Conservation (phyloP, 2,888 invertebrate species). For the Eupsilia transversa region DNA sequence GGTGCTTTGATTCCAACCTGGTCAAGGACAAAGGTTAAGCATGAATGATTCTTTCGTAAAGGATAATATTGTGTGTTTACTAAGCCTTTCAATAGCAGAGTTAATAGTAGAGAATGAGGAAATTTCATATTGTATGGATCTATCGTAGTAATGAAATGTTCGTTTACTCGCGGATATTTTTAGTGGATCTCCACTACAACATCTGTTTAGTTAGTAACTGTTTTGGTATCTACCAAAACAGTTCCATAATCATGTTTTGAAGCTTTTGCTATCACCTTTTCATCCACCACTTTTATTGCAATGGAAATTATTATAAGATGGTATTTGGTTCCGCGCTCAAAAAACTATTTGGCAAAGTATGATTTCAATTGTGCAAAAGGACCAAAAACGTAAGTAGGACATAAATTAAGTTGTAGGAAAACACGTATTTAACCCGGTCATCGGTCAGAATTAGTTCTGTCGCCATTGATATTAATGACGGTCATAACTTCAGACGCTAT, state of each 20-base stretch:
- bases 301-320: background rate
- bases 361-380: background rate
- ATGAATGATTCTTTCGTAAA: conserved; percentile 16
- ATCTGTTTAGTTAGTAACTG: background rate
- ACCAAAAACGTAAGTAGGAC: background rate
- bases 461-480: conserved; percentile 55
- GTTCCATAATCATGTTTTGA: background rate
- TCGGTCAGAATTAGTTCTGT: conserved; percentile 24
- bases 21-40: conserved; percentile 52
- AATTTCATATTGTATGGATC: background rate
- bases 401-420: conserved; percentile 16
- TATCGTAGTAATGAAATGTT: background rate
- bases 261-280: background rate
- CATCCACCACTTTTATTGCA: background rate
- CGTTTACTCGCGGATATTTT: background rate
- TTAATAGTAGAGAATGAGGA: background rate
- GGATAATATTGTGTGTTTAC: background rate
- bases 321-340: background rate
- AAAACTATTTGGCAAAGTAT: background rate
- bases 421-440: conserved; percentile 33
- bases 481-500: conserved; percentile 47
- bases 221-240: background rate
- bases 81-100: background rate
- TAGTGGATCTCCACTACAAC: too few species aligned
- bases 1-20: conserved; percentile 50